phyloP scores from a whole-genome alignment of 1,140 invertebrate genomes.

The Parapsyche elsis region DNA sequence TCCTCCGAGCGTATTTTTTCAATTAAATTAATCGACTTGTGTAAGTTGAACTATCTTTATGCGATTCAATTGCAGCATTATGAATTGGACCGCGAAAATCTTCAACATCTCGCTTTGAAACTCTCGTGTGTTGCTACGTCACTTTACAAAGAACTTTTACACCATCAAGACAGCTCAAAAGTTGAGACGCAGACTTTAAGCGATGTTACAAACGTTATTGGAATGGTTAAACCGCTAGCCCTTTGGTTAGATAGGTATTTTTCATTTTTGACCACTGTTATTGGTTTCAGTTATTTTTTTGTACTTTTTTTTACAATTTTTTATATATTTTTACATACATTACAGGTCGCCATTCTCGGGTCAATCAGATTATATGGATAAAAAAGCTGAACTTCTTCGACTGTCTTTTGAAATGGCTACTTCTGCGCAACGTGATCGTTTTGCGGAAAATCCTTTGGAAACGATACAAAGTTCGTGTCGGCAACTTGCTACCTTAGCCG shows the following conservation, averaged over 20 bases:
- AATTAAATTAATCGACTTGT: not conserved
- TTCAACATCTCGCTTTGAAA: slow-evolving; percentile 87
- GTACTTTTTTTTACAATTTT: slow-evolving; percentile 73
- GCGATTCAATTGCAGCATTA: slow-evolving; percentile 76
- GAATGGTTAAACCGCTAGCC: slow-evolving; percentile 86
- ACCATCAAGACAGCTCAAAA: slow-evolving; percentile 71
- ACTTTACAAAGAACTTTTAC: slow-evolving; percentile 75
- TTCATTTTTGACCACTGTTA: not conserved
- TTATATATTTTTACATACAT: slow-evolving; percentile 59
- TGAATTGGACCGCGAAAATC: slow-evolving; percentile 89
- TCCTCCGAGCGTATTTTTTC: slow-evolving; percentile 53
- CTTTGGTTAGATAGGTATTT: slow-evolving; percentile 83
- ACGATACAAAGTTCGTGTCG: slow-evolving; percentile 78
- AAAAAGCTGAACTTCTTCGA: slow-evolving; percentile 79
- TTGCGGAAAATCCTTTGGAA: slow-evolving; percentile 82
- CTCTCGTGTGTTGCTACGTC: slow-evolving; percentile 86
- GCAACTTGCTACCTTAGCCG: slow-evolving; percentile 80
- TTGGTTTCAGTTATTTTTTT: slow-evolving; percentile 51
- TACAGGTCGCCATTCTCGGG: slow-evolving; percentile 61
- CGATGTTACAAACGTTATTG: slow-evolving; percentile 85
- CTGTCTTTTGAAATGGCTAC: slow-evolving; percentile 87
- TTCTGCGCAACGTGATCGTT: slow-evolving; percentile 86
- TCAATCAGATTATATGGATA: slow-evolving; percentile 63
- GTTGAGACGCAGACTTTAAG: slow-evolving; percentile 85
- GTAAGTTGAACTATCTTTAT: not conserved